Conservation (phyloP, 2,113 vertebrate genomes). For the Proterorhinus semilunaris region DNA sequence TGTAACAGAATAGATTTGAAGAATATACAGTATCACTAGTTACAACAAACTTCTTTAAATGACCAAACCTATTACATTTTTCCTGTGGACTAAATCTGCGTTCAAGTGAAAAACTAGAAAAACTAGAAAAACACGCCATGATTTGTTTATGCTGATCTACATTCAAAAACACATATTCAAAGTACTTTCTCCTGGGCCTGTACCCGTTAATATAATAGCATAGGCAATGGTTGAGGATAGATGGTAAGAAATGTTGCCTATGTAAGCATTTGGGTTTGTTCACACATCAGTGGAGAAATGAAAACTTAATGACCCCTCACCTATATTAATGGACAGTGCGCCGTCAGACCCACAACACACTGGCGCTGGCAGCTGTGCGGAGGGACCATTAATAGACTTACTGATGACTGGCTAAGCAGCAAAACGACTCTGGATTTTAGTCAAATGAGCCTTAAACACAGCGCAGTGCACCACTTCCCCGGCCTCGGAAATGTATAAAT, state of each 20-base stretch:
- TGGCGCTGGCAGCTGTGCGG: constrained; percentile 19
- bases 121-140: no score
- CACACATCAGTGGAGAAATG: constrained; percentile 79
- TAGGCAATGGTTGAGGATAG: neutral
- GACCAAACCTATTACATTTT: no score
- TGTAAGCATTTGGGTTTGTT: constrained; percentile 23
- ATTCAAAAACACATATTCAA: constrained; percentile 15
- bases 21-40: no score
- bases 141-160: no score
- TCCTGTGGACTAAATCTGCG: no score
- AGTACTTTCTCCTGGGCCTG: constrained; percentile 3
- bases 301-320: constrained; percentile 82
- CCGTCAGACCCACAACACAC: constrained; percentile 32
- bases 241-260: neutral
- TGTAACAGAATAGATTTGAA: no score
- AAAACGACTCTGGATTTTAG: constrained; percentile 31
- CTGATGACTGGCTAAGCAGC: constrained; percentile 26
- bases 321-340: constrained; percentile 64
- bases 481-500: constrained; percentile 1
- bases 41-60: no score
- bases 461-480: neutral
- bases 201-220: neutral
- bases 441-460: constrained; percentile 35
- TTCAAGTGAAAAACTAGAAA: no score
- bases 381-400: constrained; percentile 33